These are phyloP conservation scores for Tetragonula clypearis DNA, from an alignment of 1,140 invertebrate genomes.

Conservation along the genomic window DNA sequence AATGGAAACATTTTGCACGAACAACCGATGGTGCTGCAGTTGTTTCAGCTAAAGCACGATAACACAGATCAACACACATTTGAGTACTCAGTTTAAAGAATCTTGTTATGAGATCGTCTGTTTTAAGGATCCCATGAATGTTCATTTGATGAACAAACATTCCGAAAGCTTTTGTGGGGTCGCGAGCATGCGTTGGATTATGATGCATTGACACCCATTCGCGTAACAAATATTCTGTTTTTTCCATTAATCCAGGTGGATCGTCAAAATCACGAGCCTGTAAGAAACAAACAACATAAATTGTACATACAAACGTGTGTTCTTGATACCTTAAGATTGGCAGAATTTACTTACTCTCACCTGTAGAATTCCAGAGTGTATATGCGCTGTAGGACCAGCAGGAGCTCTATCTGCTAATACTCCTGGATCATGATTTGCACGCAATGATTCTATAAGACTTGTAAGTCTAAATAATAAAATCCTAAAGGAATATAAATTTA, in stretches of 20 bases:
- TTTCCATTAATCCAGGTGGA: conserved; percentile 96
- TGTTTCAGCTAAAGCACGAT: conserved; percentile 86
- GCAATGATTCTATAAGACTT: conserved; percentile 88
- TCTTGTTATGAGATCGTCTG: conserved; percentile 97
- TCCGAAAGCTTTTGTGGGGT: conserved; percentile 96
- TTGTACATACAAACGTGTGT: conserved; percentile 21
- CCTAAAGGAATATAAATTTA: conserved; percentile 59
- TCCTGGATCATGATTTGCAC: conserved; percentile 87
- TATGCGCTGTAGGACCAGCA: conserved; percentile 91
- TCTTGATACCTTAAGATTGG: conserved; percentile 25
- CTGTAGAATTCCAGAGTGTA: conserved; percentile 95
- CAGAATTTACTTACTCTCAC: conserved; percentile 83
- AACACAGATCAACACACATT: conserved; percentile 97
- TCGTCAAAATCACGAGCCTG: conserved; percentile 95
- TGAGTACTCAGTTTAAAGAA: conserved; percentile 99
- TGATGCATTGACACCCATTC: conserved; percentile 98
- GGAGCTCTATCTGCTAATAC: conserved; percentile 87
- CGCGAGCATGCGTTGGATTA: conserved; percentile 88
- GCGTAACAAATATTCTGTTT: conserved; percentile 95
- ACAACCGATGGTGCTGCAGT: conserved; percentile 85
- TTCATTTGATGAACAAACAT: conserved; percentile 98
- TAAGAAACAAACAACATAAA: conserved; percentile 50
- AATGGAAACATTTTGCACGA: conserved; percentile 96
- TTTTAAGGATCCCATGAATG: conserved; percentile 97
- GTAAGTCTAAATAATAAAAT: conserved; percentile 83